phyloP scores from a whole-genome alignment of 2,113 vertebrate genomes.

The Sclerurus mexicanus region DNA sequence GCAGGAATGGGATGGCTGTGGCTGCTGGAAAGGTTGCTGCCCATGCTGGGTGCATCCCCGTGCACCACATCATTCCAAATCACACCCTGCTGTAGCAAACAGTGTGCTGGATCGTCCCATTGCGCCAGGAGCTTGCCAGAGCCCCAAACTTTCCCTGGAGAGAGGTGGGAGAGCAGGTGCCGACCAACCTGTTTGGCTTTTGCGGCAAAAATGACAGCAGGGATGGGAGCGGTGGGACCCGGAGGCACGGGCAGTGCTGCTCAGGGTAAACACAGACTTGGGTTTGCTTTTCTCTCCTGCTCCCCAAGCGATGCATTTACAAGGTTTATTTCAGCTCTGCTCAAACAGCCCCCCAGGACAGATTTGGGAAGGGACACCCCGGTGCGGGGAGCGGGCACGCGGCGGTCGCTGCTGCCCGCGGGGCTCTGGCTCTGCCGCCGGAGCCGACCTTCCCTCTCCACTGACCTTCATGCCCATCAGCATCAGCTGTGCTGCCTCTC shows the following conservation, averaged over 20 bases:
- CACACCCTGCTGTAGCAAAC: not conserved
- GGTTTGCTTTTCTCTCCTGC: not conserved
- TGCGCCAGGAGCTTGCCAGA: not conserved
- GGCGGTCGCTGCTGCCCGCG: not conserved
- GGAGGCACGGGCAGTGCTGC: not conserved
- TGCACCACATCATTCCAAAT: accelerated
- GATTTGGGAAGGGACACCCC: not conserved
- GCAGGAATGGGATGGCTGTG: accelerated
- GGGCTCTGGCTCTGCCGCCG: accelerated
- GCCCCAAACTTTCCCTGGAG: not conserved
- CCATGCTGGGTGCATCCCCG: accelerated
- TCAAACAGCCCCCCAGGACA: not conserved
- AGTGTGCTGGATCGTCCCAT: not conserved
- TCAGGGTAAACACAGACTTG: accelerated
- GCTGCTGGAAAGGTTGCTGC: not conserved
- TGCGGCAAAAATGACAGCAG: accelerated
- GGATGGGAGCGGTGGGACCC: not conserved
- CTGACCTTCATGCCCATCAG: slow-evolving; percentile 49
- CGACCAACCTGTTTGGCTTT: not conserved
- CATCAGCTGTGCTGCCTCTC: not conserved
- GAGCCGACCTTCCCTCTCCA: not conserved
- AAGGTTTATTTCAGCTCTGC: not conserved
- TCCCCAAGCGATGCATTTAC: accelerated
- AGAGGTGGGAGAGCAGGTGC: not conserved
- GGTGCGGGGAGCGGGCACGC: accelerated